Evolutionary conservation across 2,113 vertebrate species (phyloP).

Genomic region (Stigmatopora nigra): DNA sequence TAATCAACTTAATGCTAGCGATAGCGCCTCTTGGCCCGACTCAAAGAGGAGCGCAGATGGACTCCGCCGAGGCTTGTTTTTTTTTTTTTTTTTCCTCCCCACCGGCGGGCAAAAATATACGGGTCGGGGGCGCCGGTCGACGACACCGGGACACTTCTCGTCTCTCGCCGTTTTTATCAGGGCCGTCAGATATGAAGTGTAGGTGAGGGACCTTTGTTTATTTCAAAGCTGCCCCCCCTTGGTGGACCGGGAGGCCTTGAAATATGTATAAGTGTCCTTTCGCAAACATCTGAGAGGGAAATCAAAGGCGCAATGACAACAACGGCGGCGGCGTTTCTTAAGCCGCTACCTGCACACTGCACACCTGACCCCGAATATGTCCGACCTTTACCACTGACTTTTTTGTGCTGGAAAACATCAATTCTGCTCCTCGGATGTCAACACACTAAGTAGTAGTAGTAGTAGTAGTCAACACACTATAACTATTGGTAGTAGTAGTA

Average conservation of each 20-base stretch:
- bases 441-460: too few relatives aligned
- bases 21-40: constrained; percentile 72
- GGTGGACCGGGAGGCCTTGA: constrained; percentile 92
- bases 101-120: constrained; percentile 32
- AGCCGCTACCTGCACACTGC: constrained; percentile 58
- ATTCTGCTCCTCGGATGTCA: neutral
- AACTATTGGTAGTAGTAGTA: too few relatives aligned
- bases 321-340: constrained; percentile 71
- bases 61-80: constrained; percentile 72
- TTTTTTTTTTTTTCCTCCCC: constrained; percentile 44
- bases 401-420: neutral
- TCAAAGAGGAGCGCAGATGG: constrained; percentile 88
- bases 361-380: constrained; percentile 38
- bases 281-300: constrained; percentile 84
- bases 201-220: constrained; percentile 91
- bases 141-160: constrained; percentile 73
- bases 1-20: constrained; percentile 97
- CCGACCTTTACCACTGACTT: constrained; percentile 6
- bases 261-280: constrained; percentile 99
- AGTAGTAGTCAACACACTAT: too few relatives aligned
- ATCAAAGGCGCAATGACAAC: constrained; percentile 84
- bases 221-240: constrained; percentile 97
- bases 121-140: constrained; percentile 69
- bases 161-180: constrained; percentile 60
- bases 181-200: constrained; percentile 79